These are phyloP conservation scores for Speoplatyrhinus poulsoni DNA, from an alignment of 2,113 vertebrate species.

Conservation along the genomic window DNA sequence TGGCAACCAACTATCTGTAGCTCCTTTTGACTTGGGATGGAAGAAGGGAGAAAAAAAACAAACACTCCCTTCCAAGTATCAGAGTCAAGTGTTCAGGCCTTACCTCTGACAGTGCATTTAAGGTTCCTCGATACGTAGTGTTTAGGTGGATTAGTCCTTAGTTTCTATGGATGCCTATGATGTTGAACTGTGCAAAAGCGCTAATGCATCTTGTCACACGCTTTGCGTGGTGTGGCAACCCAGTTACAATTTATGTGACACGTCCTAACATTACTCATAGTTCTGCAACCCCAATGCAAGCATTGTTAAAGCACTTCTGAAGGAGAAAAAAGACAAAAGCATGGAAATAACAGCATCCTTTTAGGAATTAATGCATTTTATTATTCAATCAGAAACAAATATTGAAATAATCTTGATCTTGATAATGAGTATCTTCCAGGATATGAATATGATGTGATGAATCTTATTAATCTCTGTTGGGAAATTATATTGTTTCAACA, in stretches of 20 bases:
- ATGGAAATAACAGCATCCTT: background rate
- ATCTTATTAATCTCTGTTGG: too few species aligned
- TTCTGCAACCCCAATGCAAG: slow-evolving; percentile 3
- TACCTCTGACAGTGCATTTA: background rate
- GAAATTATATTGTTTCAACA: too few species aligned
- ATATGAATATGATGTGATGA: too few species aligned
- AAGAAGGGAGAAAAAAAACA: background rate
- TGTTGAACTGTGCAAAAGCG: background rate
- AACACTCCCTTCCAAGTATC: background rate
- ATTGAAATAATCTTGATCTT: too few species aligned
- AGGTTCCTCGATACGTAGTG: background rate
- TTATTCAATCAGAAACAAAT: too few species aligned
- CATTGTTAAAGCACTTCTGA: background rate
- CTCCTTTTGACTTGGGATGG: background rate
- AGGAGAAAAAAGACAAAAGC: background rate
- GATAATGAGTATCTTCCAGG: too few species aligned
- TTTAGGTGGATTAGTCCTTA: background rate
- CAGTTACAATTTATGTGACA: background rate
- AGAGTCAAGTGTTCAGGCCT: background rate
- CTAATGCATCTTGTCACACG: slow-evolving; percentile 1
- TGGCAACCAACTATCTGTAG: slow-evolving; percentile 11
- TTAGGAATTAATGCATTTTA: background rate
- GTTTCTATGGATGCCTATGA: background rate
- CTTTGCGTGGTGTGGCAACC: slow-evolving; percentile 8
- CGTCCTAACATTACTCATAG: slow-evolving; percentile 29